phyloP scores from a whole-genome alignment of 1,140 invertebrate species.

The Sitophilus oryzae region DNA sequence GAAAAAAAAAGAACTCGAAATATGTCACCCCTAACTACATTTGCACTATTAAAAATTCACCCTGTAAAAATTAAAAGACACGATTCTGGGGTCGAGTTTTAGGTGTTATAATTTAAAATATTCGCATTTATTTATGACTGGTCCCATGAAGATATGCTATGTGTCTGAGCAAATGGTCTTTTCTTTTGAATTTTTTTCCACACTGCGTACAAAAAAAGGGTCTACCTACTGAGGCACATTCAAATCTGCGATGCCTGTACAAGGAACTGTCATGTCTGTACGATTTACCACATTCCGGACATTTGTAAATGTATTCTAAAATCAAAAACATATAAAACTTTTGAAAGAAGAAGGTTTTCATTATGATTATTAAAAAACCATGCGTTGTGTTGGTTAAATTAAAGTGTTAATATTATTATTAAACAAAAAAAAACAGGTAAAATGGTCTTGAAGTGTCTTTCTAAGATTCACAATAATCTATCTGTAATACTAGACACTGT shows the following conservation, averaged over 20 bases:
- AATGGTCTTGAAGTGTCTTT: too few relatives aligned
- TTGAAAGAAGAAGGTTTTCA: neutral
- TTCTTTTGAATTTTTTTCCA: slow-evolving; percentile 56
- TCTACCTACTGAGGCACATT: slow-evolving; percentile 39
- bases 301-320: slow-evolving; percentile 38
- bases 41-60: too few relatives aligned
- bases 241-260: slow-evolving; percentile 48
- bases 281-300: slow-evolving; percentile 53
- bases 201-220: slow-evolving; percentile 38
- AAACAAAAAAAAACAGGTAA: too few relatives aligned
- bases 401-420: too few relatives aligned
- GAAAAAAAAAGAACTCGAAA: too few relatives aligned
- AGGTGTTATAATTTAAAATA: neutral
- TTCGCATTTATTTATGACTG: neutral
- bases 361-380: too few relatives aligned
- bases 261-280: slow-evolving; percentile 51
- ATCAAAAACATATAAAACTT: neutral
- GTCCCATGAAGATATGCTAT: slow-evolving; percentile 5
- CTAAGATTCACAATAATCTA: too few relatives aligned
- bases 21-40: too few relatives aligned
- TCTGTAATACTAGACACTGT: too few relatives aligned
- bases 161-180: slow-evolving; percentile 44
- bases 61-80: too few relatives aligned
- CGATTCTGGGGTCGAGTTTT: too few relatives aligned
- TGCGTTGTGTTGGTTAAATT: too few relatives aligned